phyloP scores from a whole-genome alignment of 1,140 invertebrate genomes.

The Bombus turneri region DNA sequence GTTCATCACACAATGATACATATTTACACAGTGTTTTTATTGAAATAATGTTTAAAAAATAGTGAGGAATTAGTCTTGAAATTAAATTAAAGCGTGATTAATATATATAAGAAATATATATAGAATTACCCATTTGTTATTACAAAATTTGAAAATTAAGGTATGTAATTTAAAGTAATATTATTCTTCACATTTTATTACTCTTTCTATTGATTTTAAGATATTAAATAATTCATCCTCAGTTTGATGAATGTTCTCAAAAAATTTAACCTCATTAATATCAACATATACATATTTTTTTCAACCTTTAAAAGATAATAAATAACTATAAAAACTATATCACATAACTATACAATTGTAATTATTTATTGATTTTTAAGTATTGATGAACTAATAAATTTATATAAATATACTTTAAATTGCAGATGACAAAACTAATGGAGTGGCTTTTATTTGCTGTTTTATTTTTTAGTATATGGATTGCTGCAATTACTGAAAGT shows the following conservation, averaged over 20 bases:
- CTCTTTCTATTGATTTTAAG: background rate
- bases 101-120: background rate
- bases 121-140: background rate
- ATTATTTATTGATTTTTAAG: background rate
- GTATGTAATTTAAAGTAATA: background rate
- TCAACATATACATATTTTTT: background rate
- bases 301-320: background rate
- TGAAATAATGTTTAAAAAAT: background rate
- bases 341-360: background rate
- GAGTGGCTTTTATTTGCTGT: constrained; percentile 88
- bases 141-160: background rate
- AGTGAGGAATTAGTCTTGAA: background rate
- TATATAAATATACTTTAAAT: constrained; percentile 68
- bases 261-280: background rate
- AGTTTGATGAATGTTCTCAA: background rate
- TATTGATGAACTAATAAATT: constrained; percentile 7
- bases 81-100: background rate
- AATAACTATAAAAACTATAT: background rate
- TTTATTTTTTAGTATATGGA: constrained; percentile 87
- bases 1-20: background rate
- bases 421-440: constrained; percentile 90
- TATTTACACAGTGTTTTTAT: background rate
- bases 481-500: constrained; percentile 85
- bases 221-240: background rate
- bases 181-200: background rate